Conservation (phyloP, 1,140 invertebrate genomes). For the Euwallacea fornicatus region DNA sequence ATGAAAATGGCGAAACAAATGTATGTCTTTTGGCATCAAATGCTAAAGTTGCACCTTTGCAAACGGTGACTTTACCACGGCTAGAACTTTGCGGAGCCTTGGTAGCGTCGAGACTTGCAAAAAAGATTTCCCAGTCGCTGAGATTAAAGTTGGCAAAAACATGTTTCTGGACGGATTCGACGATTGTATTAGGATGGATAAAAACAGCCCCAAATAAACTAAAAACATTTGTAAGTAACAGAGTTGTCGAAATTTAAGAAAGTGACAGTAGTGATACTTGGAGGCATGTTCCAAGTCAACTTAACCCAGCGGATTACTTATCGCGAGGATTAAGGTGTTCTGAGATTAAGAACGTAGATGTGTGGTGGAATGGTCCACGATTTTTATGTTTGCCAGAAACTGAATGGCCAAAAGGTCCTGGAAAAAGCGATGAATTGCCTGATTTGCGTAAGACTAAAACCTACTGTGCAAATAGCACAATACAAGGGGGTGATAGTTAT, state of each 20-base stretch:
- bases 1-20: constrained; percentile 15
- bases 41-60: constrained; percentile 51
- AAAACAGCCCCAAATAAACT: constrained; percentile 37
- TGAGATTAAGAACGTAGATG: constrained; percentile 37
- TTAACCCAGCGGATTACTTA: constrained; percentile 55
- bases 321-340: constrained; percentile 46
- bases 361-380: constrained; percentile 43
- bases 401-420: background rate
- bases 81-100: constrained; percentile 49
- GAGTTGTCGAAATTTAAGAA: constrained; percentile 52
- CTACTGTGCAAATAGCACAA: no score
- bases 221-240: constrained; percentile 53
- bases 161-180: constrained; percentile 38
- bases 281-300: constrained; percentile 48
- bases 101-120: constrained; percentile 42
- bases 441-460: background rate
- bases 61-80: constrained; percentile 44
- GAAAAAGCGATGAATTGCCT: background rate
- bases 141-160: background rate
- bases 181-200: constrained; percentile 38
- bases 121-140: background rate
- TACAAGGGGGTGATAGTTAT: no score
- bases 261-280: constrained; percentile 42
- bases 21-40: constrained; percentile 45
- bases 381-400: background rate